Percentiles rank a stretch among this genome's conserved stretches.
Conservation (phyloP, 1,140 invertebrate species). For the Drosophila triauraria region DNA sequence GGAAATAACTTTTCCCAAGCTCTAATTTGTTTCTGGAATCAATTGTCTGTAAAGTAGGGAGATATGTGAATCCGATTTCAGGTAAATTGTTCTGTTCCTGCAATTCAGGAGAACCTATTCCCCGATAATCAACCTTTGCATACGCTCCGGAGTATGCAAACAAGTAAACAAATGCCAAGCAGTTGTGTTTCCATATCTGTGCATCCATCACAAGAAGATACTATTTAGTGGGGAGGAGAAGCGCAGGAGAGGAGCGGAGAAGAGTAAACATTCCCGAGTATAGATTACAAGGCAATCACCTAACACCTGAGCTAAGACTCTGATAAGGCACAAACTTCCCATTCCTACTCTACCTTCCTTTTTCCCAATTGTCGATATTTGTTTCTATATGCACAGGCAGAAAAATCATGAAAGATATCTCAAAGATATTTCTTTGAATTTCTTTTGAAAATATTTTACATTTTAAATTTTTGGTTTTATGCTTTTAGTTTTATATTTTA, state of each 20-base stretch:
- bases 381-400: neutral
- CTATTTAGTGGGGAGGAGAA: neutral
- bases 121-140: conserved; percentile 31
- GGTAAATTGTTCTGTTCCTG: conserved; percentile 12
- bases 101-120: conserved; percentile 12
- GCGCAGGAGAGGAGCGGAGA: neutral
- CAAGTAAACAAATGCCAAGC: conserved; percentile 40
- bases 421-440: neutral
- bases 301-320: conserved; percentile 47
- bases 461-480: too few relatives aligned
- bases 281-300: conserved; percentile 43
- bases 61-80: conserved; percentile 24
- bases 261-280: conserved; percentile 27
- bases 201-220: conserved; percentile 19
- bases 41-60: conserved; percentile 12
- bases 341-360: neutral
- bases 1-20: neutral
- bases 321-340: conserved; percentile 32
- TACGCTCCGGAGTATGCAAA: conserved; percentile 18
- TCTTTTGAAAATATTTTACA: too few relatives aligned
- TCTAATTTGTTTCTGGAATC: neutral
- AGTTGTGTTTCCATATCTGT: conserved; percentile 28
- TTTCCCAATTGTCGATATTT: conserved; percentile 14
- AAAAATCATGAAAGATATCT: neutral
- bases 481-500: neutral